Base-by-base conservation (phyloP, 1,140 invertebrate genomes). In the Pentalonia nigronervosa region DNA sequence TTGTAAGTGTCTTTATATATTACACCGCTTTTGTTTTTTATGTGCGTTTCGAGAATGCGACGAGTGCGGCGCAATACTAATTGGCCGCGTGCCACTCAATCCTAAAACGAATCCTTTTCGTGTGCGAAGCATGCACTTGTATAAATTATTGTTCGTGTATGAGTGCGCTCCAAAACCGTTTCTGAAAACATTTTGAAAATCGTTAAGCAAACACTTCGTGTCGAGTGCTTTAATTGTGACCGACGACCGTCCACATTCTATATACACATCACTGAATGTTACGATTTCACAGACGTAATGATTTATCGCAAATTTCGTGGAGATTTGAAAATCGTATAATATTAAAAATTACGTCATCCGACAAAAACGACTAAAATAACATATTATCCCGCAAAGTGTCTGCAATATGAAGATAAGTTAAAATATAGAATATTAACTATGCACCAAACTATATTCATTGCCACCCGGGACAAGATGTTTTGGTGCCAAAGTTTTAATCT, bases 1-100 rank as follows among this genome's bases (percentile, higher is more conserved):
- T 30, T 67, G 25, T 67, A 25, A 30, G 3, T n/a, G 30, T 67
- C 60, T 14, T 67, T 67, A 4, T n/a, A 14, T 11, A 30, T 67
- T 67, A 67, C 11, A 9, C 60, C 30, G 25, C 30, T 67, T 67
- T 67, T 67, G 30, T 67, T 30, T 67, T n/a, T 60, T 30, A 41
- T 30, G 8, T 60, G 25, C 34, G 17, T 14, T 0, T 6, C 21
- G 20, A 81, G 76, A 34, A 20, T 17, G 76, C 34, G 36, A 7
- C 8, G 36, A 84, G 8, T 36, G 21, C 81, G 81, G 41, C 36
- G 81, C 81, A 41, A 84, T 36, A 84, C 20, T 41, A 84, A 84
- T 84, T 84, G 81, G 81, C 36, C 81, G 36, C 25, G 81, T 84
- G 81, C 81, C 81, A 84, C 81, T 41, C 36, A 36, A 41, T 84